Percentiles rank a stretch among this genome's conserved stretches.
Conservation (phyloP, 2,888 invertebrate species). For the Pocota personata region DNA sequence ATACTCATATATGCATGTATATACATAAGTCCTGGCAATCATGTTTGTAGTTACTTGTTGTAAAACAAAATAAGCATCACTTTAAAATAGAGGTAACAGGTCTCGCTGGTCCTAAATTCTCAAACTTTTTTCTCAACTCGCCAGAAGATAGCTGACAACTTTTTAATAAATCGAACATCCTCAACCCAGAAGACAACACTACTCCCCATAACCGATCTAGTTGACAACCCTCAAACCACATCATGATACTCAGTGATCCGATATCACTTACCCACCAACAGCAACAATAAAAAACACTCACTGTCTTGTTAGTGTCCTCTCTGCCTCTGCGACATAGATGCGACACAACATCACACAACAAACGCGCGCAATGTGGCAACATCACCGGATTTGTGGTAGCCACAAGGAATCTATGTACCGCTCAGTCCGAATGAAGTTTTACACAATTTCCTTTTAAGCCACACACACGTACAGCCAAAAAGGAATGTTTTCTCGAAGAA, state of each 20-base stretch:
- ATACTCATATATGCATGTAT: no score
- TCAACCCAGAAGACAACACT: background rate
- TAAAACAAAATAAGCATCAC: no score
- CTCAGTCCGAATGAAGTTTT: conserved; percentile 67
- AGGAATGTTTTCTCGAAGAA: background rate
- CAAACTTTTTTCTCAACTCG: no score
- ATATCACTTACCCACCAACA: background rate
- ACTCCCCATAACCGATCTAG: background rate
- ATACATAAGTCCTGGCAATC: no score
- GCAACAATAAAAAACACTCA: conserved; percentile 35
- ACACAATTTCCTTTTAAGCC: conserved; percentile 68
- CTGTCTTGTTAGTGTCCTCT: conserved; percentile 55
- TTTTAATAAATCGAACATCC: background rate
- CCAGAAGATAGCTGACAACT: background rate
- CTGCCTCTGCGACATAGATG: conserved; percentile 41
- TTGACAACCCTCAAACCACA: conserved; percentile 1
- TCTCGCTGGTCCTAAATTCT: no score
- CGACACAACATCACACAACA: conserved; percentile 52
- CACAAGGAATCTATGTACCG: conserved; percentile 71
- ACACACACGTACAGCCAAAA: background rate
- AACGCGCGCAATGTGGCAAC: conserved; percentile 56
- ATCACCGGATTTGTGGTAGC: conserved; percentile 71
- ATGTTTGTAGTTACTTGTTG: no score
- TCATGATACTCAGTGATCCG: conserved; percentile 41
- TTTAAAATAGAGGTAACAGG: no score